A percentile compares a stretch with the other conserved stretches of the same genome.
Conservation (phyloP, 1,140 invertebrate species). For the Cydia fagiglandana region DNA sequence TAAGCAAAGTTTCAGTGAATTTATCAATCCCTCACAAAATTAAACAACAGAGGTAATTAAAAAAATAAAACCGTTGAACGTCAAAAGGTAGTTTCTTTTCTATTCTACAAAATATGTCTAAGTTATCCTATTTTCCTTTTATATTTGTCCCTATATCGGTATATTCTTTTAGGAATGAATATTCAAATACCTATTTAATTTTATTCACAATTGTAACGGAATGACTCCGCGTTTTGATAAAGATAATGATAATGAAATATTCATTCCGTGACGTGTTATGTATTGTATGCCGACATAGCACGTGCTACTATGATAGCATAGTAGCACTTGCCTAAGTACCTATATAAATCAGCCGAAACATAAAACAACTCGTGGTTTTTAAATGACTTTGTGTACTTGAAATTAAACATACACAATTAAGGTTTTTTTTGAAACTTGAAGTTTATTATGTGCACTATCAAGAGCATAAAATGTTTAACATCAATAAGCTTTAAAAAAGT, state of each 20-base stretch:
- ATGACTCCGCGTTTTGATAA: background rate
- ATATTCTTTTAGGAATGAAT: background rate
- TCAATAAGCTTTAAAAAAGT: no score
- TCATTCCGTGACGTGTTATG: slow-evolving; percentile 2
- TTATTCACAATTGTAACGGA: background rate
- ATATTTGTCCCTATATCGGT: background rate
- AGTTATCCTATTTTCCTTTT: no score
- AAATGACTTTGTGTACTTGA: background rate
- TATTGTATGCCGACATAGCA: background rate
- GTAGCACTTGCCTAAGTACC: background rate
- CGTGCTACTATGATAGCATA: background rate
- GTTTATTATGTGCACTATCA: no score
- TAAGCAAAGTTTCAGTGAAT: no score
- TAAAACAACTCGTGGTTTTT: background rate
- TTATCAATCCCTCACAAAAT: no score
- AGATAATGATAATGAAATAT: slow-evolving; percentile 7
- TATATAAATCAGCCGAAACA: background rate
- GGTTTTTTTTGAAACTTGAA: no score
- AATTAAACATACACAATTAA: no score
- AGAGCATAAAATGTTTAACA: no score
- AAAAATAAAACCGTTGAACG: no score
- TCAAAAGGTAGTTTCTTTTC: no score
- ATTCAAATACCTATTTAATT: slow-evolving; percentile 10
- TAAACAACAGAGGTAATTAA: no score
- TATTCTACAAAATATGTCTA: no score